Evolutionary conservation across 1,140 invertebrate species (phyloP).

Genomic region (Zaprionus inermis): DNA sequence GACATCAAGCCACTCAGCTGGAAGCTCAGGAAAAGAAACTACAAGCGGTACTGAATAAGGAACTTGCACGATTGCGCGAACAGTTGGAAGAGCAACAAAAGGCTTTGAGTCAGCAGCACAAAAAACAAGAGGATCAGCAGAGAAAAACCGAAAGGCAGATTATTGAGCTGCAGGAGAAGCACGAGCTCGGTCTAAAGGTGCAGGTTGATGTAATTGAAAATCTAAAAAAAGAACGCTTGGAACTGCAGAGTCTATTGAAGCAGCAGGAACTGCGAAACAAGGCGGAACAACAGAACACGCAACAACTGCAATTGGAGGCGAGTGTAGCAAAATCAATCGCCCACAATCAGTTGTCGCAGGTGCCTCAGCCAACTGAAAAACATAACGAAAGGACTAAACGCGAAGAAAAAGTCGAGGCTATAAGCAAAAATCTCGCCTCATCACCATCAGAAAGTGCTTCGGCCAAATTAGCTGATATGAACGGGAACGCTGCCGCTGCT

Average conservation of each 20-base stretch:
- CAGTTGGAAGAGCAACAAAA: conserved; percentile 17
- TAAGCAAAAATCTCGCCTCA: not conserved
- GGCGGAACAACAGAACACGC: not conserved
- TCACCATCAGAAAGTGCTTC: not conserved
- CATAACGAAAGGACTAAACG: not conserved
- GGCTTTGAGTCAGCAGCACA: conserved; percentile 8
- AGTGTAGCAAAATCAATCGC: not conserved
- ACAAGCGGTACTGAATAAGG: not conserved
- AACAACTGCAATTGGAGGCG: not conserved
- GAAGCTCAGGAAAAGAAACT: not conserved
- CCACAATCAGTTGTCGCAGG: not conserved
- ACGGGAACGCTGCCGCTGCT: conserved; percentile 25
- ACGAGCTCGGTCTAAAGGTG: conserved; percentile 16
- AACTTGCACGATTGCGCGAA: conserved; percentile 7
- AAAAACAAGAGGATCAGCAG: conserved; percentile 15
- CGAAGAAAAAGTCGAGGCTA: not conserved
- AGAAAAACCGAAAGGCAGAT: conserved; percentile 12
- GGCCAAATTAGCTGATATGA: conserved; percentile 14
- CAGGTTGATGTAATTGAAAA: conserved; percentile 19
- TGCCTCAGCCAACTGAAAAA: too few relatives aligned
- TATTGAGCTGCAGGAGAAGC: conserved; percentile 21
- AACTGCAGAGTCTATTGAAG: conserved; percentile 11
- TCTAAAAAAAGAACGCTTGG: conserved; percentile 4
- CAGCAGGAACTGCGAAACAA: not conserved
- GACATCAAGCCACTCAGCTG: not conserved